Percentiles rank a stretch among this genome's conserved stretches.
These are phyloP conservation scores for Reinhardtius hippoglossoides DNA, from an alignment of 2,113 vertebrate genomes.

Conservation along the genomic window DNA sequence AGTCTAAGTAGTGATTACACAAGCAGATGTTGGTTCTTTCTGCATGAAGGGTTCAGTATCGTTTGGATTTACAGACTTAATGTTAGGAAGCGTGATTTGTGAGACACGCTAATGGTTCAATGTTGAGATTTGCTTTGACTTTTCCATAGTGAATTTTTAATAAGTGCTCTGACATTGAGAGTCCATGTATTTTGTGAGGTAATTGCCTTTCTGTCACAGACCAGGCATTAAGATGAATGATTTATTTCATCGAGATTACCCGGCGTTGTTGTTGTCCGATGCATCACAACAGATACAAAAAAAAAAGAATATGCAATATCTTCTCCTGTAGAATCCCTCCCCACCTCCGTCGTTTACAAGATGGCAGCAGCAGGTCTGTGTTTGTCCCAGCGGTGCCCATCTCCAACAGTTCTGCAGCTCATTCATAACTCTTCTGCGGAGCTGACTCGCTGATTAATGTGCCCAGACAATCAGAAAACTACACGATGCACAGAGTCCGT, in stretches of 20 bases:
- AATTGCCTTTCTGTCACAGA: slow-evolving; percentile 38
- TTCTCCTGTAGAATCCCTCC: slow-evolving; percentile 12
- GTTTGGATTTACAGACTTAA: slow-evolving; percentile 24
- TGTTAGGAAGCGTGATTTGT: slow-evolving; percentile 11
- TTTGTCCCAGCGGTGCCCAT: slow-evolving; percentile 43
- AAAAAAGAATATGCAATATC: slow-evolving; percentile 9
- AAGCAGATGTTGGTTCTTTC: background rate
- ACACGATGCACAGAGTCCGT: slow-evolving; percentile 32
- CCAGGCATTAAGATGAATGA: slow-evolving; percentile 34
- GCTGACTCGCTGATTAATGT: slow-evolving; percentile 65
- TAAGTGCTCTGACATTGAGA: slow-evolving; percentile 8
- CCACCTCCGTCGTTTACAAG: slow-evolving; percentile 18
- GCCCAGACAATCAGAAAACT: slow-evolving; percentile 42
- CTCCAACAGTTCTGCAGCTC: slow-evolving; percentile 40
- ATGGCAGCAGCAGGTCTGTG: slow-evolving; percentile 34
- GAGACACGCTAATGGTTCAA: slow-evolving; percentile 15
- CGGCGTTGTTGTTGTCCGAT: slow-evolving; percentile 18
- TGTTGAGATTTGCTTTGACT: slow-evolving; percentile 29
- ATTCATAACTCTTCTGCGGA: slow-evolving; percentile 55
- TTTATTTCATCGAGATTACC: slow-evolving; percentile 34
- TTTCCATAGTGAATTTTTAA: slow-evolving; percentile 22
- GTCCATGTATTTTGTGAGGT: background rate
- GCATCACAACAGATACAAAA: slow-evolving; percentile 18
- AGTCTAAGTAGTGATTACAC: slow-evolving; percentile 8
- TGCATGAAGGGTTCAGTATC: slow-evolving; percentile 11